A percentile compares a stretch with the other conserved stretches of the same genome.
phyloP scores from a whole-genome alignment of 2,113 vertebrate genomes.

The Propithecus coquereli region DNA sequence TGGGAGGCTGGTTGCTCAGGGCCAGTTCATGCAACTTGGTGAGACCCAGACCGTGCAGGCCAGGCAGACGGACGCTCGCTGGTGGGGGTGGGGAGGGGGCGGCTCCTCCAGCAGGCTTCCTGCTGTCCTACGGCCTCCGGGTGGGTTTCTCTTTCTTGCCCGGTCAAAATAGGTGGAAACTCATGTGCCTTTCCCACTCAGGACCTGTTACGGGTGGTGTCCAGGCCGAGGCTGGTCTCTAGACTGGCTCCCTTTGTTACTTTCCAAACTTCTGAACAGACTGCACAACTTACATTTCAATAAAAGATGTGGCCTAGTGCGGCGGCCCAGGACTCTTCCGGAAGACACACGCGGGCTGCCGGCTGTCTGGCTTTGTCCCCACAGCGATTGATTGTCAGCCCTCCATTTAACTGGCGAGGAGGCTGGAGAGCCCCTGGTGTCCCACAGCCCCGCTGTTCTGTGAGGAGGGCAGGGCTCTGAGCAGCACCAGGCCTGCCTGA shows the following conservation, averaged over 20 bases:
- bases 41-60: neutral
- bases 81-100: too few species aligned
- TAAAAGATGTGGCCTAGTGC: neutral
- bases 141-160: neutral
- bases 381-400: fast-evolving
- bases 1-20: slow-evolving; percentile 43
- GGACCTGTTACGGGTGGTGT: neutral
- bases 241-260: neutral
- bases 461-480: too few species aligned
- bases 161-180: neutral
- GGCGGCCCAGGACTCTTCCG: neutral
- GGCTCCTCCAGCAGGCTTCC: neutral
- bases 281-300: neutral
- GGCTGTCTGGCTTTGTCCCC: fast-evolving
- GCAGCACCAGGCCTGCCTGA: neutral
- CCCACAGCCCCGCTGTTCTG: fast-evolving
- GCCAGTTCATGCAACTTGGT: slow-evolving; percentile 33
- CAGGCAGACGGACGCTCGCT: neutral
- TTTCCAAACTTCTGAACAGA: neutral
- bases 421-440: too few species aligned
- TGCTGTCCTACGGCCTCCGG: neutral
- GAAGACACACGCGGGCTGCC: neutral
- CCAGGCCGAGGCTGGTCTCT: neutral
- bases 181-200: slow-evolving; percentile 72
- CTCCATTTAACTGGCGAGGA: neutral